Percentiles rank a stretch among this genome's conserved stretches.
phyloP scores from a whole-genome alignment of 1,140 invertebrate species.

The Caenorhabditis inopinata region DNA sequence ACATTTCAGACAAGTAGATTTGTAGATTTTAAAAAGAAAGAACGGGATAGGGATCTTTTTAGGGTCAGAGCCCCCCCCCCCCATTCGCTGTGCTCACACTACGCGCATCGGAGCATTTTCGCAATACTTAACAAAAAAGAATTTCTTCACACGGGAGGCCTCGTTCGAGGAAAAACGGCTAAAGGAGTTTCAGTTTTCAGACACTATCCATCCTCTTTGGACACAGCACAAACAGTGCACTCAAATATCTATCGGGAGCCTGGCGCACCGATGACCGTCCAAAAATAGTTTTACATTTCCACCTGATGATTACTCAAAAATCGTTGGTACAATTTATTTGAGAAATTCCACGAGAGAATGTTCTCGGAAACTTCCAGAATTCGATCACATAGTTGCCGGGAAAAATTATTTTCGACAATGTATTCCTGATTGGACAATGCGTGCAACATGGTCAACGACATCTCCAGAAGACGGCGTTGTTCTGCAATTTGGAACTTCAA shows the following conservation, averaged over 20 bases:
- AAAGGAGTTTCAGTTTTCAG: too few relatives aligned
- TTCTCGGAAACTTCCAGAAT: slow-evolving; percentile 42
- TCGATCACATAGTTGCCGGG: background rate
- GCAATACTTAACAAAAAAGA: too few relatives aligned
- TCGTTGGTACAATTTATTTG: slow-evolving; percentile 24
- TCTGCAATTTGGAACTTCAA: slow-evolving; percentile 37
- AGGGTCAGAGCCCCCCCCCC: too few relatives aligned
- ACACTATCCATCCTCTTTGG: too few relatives aligned
- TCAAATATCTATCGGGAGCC: too few relatives aligned
- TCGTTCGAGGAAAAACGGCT: too few relatives aligned
- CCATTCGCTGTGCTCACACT: too few relatives aligned
- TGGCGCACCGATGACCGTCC: too few relatives aligned
- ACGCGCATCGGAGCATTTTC: too few relatives aligned
- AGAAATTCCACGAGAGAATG: slow-evolving; percentile 47
- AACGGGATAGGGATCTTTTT: background rate
- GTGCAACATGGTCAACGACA: slow-evolving; percentile 20
- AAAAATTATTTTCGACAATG: slow-evolving; percentile 18
- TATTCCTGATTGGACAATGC: slow-evolving; percentile 25
- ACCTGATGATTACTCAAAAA: slow-evolving; percentile 29
- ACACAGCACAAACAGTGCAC: too few relatives aligned
- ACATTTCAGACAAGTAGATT: too few relatives aligned
- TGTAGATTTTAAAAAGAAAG: background rate
- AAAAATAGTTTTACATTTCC: background rate
- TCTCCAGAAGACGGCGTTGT: slow-evolving; percentile 25
- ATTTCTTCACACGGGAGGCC: too few relatives aligned